Base-by-base conservation (phyloP, 2,113 vertebrate genomes). In the Elanus axillaris region DNA sequence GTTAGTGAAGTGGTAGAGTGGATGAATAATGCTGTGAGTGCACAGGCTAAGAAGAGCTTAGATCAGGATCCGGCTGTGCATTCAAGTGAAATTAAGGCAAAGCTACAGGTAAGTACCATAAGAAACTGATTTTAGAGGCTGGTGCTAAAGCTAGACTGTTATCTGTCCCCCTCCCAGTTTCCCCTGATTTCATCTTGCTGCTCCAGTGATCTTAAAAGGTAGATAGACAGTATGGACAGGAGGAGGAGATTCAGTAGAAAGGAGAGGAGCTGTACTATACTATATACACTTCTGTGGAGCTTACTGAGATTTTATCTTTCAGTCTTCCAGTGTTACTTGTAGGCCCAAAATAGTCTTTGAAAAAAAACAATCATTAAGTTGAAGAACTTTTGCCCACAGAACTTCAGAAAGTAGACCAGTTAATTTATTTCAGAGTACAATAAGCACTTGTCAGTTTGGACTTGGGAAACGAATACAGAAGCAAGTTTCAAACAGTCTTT, bases 21-120 rank as follows among this genome's bases (percentile, higher is more conserved):
- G 98, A 98, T 99, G 98, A 98, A 98, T 88, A 98, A 97, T n/a
- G 91, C 96, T 86, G 97, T 98, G 92, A 98, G 97, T 40, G 97
- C 97, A 27, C 98, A 99, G 86, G 97, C 98, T 53, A 98, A 97
- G 95, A 98, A 97, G 87, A 98, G 95, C 72, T 97, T 97, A 20
- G 95, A 98, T 82, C 98, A 98, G 82, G 98, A 98, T 81, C 98
- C 98, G 1, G 97, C 96, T 62, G 98, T 98, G 29, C 96, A 58
- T 81, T 96, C 94, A 34, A 94, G 94, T 88, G 98, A 99, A 86
- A 98, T 98, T 83, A 97, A 97, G 92, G 97, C 95, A 43, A 98
- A 98, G 82, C 93, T 98, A 64, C 97, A 98, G 97, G 98, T 98
- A 80, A 88, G 97, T 94, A 48, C 58, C 1, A 2, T 38, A 60